A percentile compares a stretch with the other conserved stretches of the same genome.
These are phyloP conservation scores for Esox lucius DNA, from an alignment of 2,797 vertebrate species.

Conservation along the genomic window DNA sequence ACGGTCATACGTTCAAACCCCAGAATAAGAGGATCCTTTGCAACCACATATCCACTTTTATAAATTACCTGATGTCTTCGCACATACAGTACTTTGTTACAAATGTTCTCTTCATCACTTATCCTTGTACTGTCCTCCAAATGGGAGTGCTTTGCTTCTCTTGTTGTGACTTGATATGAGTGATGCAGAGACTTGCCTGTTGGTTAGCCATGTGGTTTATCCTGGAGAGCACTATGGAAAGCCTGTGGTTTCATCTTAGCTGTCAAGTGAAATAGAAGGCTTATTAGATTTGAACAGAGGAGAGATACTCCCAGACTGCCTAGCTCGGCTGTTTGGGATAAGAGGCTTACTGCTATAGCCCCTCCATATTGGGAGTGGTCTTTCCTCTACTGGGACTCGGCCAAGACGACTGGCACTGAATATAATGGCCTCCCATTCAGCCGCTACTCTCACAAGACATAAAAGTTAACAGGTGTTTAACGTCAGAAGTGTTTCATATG, in stretches of 20 bases:
- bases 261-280: constrained; percentile 61
- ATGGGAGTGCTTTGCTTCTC: background rate
- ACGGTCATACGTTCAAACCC: too few species aligned
- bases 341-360: constrained; percentile 44
- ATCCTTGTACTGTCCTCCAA: background rate
- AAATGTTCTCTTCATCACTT: background rate
- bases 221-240: constrained; percentile 53
- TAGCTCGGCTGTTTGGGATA: constrained; percentile 25
- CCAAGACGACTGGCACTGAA: constrained; percentile 53
- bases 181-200: background rate
- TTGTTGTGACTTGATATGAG: background rate
- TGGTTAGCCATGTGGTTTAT: constrained; percentile 24
- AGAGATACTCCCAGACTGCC: constrained; percentile 46
- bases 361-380: constrained; percentile 62
- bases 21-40: background rate
- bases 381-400: constrained; percentile 72
- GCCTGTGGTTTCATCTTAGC: constrained; percentile 60
- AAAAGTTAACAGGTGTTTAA: constrained; percentile 80
- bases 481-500: constrained; percentile 66
- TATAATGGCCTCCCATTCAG: constrained; percentile 68
- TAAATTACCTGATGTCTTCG: background rate
- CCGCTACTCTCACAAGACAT: constrained; percentile 66
- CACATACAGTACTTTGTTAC: background rate
- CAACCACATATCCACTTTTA: background rate
- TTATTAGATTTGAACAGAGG: constrained; percentile 45